These are phyloP conservation scores for Nanger granti DNA, from an alignment of 2,113 vertebrate species.

Conservation along the genomic window DNA sequence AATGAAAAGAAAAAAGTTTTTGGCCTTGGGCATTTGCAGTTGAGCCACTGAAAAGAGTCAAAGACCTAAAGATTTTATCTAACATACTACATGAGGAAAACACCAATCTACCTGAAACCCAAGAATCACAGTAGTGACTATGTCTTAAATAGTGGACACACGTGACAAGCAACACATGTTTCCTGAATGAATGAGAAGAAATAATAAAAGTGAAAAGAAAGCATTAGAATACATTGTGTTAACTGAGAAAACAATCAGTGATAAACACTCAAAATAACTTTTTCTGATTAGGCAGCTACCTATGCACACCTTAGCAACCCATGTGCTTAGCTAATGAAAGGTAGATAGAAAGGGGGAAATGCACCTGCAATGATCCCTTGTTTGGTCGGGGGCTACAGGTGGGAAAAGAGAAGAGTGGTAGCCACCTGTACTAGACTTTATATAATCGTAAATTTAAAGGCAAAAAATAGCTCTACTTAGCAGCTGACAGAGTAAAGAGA, in stretches of 20 bases:
- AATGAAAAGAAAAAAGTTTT: background rate
- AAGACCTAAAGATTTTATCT: background rate
- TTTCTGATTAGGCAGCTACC: background rate
- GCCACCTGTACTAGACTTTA: background rate
- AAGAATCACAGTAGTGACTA: background rate
- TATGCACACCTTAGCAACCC: background rate
- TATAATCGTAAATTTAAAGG: background rate
- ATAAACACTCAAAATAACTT: constrained; percentile 5
- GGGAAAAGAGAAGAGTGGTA: background rate
- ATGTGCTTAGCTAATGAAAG: background rate
- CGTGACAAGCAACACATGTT: background rate
- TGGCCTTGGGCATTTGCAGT: background rate
- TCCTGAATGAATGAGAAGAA: constrained; percentile 2
- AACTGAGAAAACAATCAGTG: background rate
- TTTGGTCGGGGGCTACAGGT: background rate
- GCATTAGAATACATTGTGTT: background rate
- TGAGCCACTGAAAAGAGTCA: background rate
- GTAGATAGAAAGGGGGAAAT: background rate
- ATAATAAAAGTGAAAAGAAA: background rate
- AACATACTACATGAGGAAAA: constrained; percentile 5
- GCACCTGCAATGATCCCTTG: background rate
- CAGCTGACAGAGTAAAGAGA: background rate
- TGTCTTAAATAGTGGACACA: background rate
- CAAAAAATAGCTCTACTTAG: background rate
- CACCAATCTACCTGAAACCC: background rate